Conservation (phyloP, 2,113 vertebrate species). For the Urocitellus parryii region DNA sequence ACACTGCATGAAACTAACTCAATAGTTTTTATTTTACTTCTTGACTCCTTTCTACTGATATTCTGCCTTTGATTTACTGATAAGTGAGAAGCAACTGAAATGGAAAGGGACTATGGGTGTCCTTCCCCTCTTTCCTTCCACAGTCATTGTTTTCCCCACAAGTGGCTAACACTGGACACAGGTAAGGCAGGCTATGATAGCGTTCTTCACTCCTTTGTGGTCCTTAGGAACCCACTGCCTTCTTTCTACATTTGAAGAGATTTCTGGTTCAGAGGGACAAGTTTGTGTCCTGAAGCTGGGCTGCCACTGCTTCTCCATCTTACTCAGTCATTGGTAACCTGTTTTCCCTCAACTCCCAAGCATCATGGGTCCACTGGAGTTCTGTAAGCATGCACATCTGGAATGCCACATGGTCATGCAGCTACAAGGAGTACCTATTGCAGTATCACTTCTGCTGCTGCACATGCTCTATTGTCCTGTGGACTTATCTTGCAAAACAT, state of each 20-base stretch:
- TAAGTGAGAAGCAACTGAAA: not conserved
- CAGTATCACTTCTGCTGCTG: not conserved
- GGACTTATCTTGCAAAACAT: not conserved
- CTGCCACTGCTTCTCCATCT: not conserved
- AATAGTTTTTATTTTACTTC: not conserved
- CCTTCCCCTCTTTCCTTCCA: not conserved
- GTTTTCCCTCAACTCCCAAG: not conserved
- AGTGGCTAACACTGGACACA: not conserved
- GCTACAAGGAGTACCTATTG: rapidly evolving
- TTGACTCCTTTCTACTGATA: not conserved
- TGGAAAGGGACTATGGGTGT: not conserved
- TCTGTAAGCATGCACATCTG: not conserved
- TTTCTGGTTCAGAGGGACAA: not conserved
- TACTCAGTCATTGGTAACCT: not conserved
- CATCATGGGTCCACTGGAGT: not conserved
- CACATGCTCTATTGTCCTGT: too few species aligned
- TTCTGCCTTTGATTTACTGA: not conserved
- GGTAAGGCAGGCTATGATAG: not conserved
- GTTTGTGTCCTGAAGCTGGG: too few species aligned
- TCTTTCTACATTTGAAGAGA: not conserved
- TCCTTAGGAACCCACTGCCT: not conserved
- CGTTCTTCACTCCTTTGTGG: not conserved
- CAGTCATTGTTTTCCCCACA: not conserved
- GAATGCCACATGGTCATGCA: not conserved
- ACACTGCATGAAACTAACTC: not conserved